Evolutionary conservation across 2,113 vertebrate species (phyloP).

Genomic region (Nycticryphes semicollaris): DNA sequence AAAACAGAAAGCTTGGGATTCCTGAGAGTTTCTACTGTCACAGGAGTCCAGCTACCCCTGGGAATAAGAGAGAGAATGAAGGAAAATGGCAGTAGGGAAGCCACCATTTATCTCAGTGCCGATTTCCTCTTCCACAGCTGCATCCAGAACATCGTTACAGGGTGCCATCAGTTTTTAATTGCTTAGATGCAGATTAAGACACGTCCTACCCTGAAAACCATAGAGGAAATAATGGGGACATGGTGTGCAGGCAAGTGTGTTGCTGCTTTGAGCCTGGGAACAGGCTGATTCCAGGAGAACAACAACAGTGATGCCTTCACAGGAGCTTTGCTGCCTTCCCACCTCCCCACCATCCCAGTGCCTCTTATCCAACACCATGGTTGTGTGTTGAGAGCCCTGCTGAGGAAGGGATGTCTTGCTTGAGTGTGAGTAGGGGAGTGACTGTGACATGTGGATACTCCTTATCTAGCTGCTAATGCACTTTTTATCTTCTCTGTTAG

Average conservation of each 20-base stretch:
- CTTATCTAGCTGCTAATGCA: conserved; percentile 36
- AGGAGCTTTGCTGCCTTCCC: not conserved
- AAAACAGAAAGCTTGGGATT: not conserved
- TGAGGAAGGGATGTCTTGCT: not conserved
- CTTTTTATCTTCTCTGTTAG: conserved; percentile 20
- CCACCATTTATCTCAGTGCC: not conserved
- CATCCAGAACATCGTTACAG: not conserved
- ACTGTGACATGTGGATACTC: not conserved
- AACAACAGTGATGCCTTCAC: not conserved
- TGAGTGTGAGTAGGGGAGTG: not conserved
- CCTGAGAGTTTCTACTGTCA: not conserved
- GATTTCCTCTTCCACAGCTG: not conserved
- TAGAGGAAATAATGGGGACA: not conserved
- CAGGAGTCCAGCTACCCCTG: not conserved
- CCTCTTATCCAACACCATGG: not conserved
- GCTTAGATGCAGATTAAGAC: not conserved
- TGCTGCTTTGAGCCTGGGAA: not conserved
- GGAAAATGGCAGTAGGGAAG: not conserved
- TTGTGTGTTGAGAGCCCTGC: not conserved
- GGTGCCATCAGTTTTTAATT: not conserved
- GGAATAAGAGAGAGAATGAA: not conserved
- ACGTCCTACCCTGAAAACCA: not conserved
- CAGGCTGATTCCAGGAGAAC: not conserved
- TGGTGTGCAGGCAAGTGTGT: not conserved
- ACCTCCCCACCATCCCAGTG: not conserved